Conservation (phyloP, 2,797 vertebrate species). For the Choloepus didactylus region DNA sequence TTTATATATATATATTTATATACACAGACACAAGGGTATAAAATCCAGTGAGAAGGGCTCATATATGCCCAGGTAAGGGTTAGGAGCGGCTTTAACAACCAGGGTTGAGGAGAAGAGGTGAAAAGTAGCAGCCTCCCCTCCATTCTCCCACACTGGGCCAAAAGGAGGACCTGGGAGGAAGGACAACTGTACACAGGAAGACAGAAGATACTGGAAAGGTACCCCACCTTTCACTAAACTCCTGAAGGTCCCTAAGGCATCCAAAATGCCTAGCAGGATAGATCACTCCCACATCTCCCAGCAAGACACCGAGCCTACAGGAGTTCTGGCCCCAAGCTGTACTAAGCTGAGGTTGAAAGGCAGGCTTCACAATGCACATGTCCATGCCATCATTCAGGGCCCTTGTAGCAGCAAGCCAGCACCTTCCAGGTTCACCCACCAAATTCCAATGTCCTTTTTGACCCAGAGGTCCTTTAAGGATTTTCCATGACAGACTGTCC, state of each 20-base stretch:
- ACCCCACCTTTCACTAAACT: constrained; percentile 45
- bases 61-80: neutral
- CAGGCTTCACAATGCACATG: neutral
- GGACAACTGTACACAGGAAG: constrained; percentile 8
- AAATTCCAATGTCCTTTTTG: neutral
- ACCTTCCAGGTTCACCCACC: neutral
- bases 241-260: neutral
- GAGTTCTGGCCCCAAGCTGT: neutral
- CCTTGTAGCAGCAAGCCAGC: neutral
- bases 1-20: constrained; percentile 11
- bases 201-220: neutral
- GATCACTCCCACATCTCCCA: neutral
- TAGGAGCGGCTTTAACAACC: neutral
- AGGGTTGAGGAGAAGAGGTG: neutral
- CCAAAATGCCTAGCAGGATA: constrained; percentile 27
- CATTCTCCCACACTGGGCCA: neutral
- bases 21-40: constrained; percentile 64
- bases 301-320: constrained; percentile 17
- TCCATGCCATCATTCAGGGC: neutral
- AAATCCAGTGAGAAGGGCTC: constrained; percentile 70
- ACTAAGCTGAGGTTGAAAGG: constrained; percentile 45
- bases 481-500: neutral
- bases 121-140: constrained; percentile 27
- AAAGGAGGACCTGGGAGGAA: constrained; percentile 37
- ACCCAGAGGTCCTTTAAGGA: neutral